Conservation (phyloP, 2,888 invertebrate genomes). For the Spatulosminthurus flaviceps region DNA sequence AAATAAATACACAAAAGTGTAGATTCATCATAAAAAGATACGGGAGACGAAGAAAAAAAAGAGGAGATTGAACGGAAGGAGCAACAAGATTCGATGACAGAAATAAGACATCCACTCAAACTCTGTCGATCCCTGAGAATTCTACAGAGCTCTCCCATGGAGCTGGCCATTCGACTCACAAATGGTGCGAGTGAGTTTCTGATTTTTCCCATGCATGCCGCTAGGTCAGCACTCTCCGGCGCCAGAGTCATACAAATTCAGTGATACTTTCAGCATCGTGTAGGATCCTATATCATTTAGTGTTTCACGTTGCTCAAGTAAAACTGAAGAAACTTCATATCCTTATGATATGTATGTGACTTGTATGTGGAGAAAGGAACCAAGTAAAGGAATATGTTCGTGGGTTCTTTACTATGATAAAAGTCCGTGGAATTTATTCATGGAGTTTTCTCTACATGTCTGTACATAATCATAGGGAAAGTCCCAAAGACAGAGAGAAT, state of each 20-base stretch:
- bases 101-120: slow-evolving; percentile 7
- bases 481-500: neutral
- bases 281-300: no score
- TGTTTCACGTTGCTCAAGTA: no score
- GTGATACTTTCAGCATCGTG: neutral
- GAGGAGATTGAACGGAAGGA: neutral
- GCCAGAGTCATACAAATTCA: slow-evolving; percentile 39
- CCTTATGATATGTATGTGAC: no score
- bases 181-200: slow-evolving; percentile 26
- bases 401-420: no score
- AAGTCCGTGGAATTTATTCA: no score
- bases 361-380: no score
- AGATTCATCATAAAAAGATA: slow-evolving; percentile 1
- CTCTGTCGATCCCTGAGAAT: neutral
- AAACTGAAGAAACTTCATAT: no score
- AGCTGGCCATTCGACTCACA: slow-evolving; percentile 5
- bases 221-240: slow-evolving; percentile 57
- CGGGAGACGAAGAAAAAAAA: neutral
- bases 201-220: slow-evolving; percentile 45
- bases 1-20: neutral
- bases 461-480: no score
- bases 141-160: neutral
- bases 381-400: no score
- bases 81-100: slow-evolving; percentile 12
- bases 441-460: no score